These are phyloP conservation scores for Drosophila subquinaria DNA, from an alignment of 2,888 invertebrate species.

Conservation along the genomic window DNA sequence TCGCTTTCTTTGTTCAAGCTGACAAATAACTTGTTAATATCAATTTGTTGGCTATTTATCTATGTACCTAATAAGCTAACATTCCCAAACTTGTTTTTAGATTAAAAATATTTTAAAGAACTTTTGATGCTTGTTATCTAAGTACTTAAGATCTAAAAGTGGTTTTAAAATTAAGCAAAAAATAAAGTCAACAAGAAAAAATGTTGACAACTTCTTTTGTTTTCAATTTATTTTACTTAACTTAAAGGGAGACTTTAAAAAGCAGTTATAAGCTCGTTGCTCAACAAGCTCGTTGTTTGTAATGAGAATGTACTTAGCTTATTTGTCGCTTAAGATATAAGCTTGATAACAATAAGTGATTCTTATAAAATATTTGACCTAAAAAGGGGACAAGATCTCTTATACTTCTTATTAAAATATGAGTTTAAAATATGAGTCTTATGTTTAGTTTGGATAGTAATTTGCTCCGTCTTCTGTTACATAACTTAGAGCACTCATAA, in stretches of 20 bases:
- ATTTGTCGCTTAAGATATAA: background rate
- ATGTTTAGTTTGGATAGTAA: background rate
- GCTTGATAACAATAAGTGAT: background rate
- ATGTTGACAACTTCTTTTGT: conserved; percentile 2
- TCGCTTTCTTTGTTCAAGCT: background rate
- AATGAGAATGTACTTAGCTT: conserved; percentile 1
- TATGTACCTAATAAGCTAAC: background rate
- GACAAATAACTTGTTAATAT: background rate
- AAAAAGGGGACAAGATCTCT: background rate
- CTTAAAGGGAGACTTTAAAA: background rate
- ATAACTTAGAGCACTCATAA: conserved; percentile 42
- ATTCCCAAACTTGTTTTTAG: background rate
- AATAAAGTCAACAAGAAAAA: background rate
- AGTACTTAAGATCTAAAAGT: background rate
- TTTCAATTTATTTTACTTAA: background rate
- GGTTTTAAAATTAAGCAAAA: conserved; percentile 5
- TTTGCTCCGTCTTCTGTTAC: conserved; percentile 10
- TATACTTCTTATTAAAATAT: background rate
- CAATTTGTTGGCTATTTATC: background rate
- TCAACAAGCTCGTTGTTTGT: conserved; percentile 2
- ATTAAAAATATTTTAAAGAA: background rate
- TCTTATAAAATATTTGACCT: background rate
- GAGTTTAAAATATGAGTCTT: background rate
- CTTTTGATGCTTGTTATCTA: background rate
- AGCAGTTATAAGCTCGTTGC: conserved; percentile 48